These are phyloP conservation scores for Engystomops pustulosus DNA, from an alignment of 2,113 vertebrate genomes.

Conservation along the genomic window DNA sequence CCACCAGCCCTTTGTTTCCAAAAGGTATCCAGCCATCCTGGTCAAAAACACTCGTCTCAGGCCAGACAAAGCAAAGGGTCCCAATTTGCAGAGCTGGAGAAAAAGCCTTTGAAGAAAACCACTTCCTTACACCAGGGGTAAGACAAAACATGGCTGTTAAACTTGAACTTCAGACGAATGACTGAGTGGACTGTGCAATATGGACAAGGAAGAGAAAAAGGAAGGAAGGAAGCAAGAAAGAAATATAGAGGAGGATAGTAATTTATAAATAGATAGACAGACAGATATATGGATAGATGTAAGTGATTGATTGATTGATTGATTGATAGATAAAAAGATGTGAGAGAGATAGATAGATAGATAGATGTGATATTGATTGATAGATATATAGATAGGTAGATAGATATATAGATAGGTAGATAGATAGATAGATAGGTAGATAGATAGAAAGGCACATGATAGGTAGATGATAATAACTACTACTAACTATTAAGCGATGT, in stretches of 20 bases:
- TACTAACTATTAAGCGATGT: too few relatives aligned
- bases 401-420: constrained; percentile 26
- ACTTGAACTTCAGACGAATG: constrained; percentile 20
- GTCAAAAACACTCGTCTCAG: constrained; percentile 26
- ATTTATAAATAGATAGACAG: neutral
- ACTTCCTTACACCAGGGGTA: constrained; percentile 27
- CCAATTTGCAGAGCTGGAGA: constrained; percentile 26
- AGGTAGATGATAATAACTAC: too few relatives aligned
- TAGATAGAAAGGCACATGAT: too few relatives aligned
- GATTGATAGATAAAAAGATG: constrained; percentile 8
- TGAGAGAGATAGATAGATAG: neutral
- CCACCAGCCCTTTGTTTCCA: constrained; percentile 28
- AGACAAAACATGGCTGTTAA: constrained; percentile 39
- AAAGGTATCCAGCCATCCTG: constrained; percentile 42
- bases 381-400: neutral
- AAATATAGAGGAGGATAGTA: neutral
- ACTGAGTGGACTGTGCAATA: constrained; percentile 12
- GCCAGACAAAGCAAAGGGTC: constrained; percentile 42
- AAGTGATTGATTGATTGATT: too few relatives aligned
- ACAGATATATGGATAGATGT: neutral
- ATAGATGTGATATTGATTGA: neutral
- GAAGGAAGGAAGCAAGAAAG: neutral
- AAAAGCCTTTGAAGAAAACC: constrained; percentile 47
- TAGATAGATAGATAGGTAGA: too few relatives aligned
- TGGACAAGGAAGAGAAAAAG: too few relatives aligned